Base-by-base conservation (phyloP, 1,140 invertebrate species). In the Ericerus pela region DNA sequence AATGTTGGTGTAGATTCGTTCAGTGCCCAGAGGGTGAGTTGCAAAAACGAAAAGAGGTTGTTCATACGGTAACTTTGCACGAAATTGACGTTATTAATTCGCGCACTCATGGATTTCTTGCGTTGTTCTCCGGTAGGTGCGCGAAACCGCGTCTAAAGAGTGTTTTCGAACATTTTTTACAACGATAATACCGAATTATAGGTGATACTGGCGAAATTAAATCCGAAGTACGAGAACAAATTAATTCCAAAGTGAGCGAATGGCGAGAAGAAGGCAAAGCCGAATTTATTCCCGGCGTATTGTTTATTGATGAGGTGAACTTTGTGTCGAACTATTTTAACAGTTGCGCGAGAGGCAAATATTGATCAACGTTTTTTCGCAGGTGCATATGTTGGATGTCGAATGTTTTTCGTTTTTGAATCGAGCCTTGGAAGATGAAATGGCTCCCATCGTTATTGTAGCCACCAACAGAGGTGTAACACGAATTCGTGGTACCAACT, bases 221-320 rank as follows among this genome's bases (percentile, higher is more conserved):
- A 66, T 74, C 85, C 1, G 96, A 99, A 76, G 89, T 99, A 0
- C 75, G 96, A 30, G 95, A 98, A 65, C 95, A 99, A 71, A 99
- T 99, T 61, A 97, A 99, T 67, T 78, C 82, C n/a, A 99, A 98
- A 73, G 88, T 96, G 6, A 83, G 88, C 0, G 96, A 99, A 72
- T 99, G 96, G 96, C 75, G 93, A 51, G 96, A 99, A 72, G 96
- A 99, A 70, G 94, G 95, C 1, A 99, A 99, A 69, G 95, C 96
- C 0, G 92, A 97, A 72, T 96, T 99, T 63, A 89, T 96, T 59
- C 94, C 95, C 0, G 95, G 95, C 1, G 94, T 95, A 12, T 70
- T 93, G 0, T 93, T 94, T 62, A 85, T 93, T 63, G 88, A 94
- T 63, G 88, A 93, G 72, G 82, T 84, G 53, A 58, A 27, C 11